Base-by-base conservation (phyloP, 92 coral and sea anemone species). In the Micromussa lordhowensis region DNA sequence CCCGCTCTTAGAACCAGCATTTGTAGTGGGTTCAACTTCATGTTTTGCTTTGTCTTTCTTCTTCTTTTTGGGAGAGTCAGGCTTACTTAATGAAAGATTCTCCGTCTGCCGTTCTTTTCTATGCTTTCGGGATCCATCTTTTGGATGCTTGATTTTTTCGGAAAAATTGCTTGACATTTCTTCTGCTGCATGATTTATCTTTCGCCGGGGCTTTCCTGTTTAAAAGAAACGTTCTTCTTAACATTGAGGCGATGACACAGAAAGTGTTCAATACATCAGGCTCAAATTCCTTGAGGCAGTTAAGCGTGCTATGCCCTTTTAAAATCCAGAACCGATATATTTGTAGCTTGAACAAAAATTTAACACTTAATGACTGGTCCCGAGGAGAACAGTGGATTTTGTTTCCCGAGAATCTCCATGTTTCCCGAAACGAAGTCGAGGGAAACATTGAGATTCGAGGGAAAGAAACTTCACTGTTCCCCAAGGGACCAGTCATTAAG, bases 1-100 rank as follows among this genome's bases (percentile, higher is more conserved):
- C 21, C 3, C 12, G 2, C 17, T 57, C 54, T 32, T 4, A 12
- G 54, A 34, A 35, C 24, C 12, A 36, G 71, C 11, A n/a, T 84
- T 70, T 5, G 18, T 2, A 1, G n/a, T 44, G 2, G 87, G 79
- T 84, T 84, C 87, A 72, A 84, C 16, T 49, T 24, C 79, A 21
- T 54, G 48, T 57, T 58, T 53, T 5, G 75, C 71, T 2, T 73
- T 73, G n/a, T 83, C 79, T 57, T 51, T 83, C 6, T 53, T 84
- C 79, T 54, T 84, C 79, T 55, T 72, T 26, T 54, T 84, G 3
- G 40, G 53, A 21, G 57, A 32, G 38, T 82, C 77, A 21, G 48
- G 19, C 22, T 68, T 68, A 1, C 3, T 40, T 64, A 66, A 14
- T 29, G 26, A 8, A 5, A 58, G 51, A 28, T 77, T 26, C 18